Percentiles rank a stretch among this genome's conserved stretches.
phyloP scores from a whole-genome alignment of 2,888 invertebrate species.

The Napeogenes sylphis region DNA sequence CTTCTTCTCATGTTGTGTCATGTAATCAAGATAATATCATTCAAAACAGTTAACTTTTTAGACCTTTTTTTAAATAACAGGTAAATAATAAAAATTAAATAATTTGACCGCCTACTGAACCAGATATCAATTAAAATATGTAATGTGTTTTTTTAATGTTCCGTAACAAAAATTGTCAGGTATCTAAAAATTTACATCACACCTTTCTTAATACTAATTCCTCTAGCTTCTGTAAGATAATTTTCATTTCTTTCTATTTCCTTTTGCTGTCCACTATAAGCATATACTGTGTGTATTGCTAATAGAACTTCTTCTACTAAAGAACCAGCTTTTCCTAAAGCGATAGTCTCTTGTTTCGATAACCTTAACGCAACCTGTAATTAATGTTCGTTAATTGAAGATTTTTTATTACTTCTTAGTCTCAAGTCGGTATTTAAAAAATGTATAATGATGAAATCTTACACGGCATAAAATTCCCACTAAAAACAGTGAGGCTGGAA shows the following conservation, averaged over 20 bases:
- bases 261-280: conserved; percentile 85
- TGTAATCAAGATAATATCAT: too few relatives aligned
- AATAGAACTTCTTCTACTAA: conserved; percentile 88
- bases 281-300: conserved; percentile 86
- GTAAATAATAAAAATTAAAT: too few relatives aligned
- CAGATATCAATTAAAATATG: too few relatives aligned
- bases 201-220: conserved; percentile 83
- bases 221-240: conserved; percentile 78
- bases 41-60: too few relatives aligned
- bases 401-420: not conserved
- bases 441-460: conserved; percentile 28
- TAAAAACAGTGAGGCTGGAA: conserved; percentile 82
- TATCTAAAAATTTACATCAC: conserved; percentile 6
- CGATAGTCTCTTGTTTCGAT: conserved; percentile 81
- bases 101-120: too few relatives aligned
- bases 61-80: too few relatives aligned
- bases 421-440: not conserved
- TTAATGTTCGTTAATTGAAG: not conserved
- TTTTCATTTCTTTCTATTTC: conserved; percentile 82
- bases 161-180: too few relatives aligned
- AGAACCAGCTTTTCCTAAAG: conserved; percentile 85
- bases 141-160: not conserved
- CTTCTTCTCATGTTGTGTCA: too few relatives aligned
- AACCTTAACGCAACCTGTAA: conserved; percentile 78
- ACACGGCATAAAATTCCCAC: conserved; percentile 81